Evolutionary conservation across 1,140 invertebrate species (phyloP).

Genomic region (Rhagoletis zephyria): DNA sequence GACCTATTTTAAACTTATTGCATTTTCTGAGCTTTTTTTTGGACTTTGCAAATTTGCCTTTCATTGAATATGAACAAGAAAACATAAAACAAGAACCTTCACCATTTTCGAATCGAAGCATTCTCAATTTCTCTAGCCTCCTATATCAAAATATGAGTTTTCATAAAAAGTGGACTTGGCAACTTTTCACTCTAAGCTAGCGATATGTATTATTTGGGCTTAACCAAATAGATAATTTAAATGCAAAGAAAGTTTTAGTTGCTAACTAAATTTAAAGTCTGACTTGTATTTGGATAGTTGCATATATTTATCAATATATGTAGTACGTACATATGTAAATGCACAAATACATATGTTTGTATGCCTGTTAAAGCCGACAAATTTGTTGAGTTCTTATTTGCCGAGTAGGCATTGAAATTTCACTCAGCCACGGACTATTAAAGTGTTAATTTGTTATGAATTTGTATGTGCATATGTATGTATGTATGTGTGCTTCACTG

Average conservation of each 20-base stretch:
- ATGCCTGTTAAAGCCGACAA: background rate
- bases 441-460: slow-evolving; percentile 2
- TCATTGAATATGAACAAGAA: too few relatives aligned
- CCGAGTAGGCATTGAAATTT: slow-evolving; percentile 19
- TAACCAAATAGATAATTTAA: background rate
- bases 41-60: too few relatives aligned
- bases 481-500: background rate
- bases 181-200: too few relatives aligned
- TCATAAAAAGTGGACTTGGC: too few relatives aligned
- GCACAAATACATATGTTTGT: background rate
- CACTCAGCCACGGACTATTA: background rate
- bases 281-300: background rate
- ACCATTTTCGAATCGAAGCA: too few relatives aligned
- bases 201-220: background rate
- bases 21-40: too few relatives aligned
- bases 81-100: too few relatives aligned
- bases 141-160: too few relatives aligned
- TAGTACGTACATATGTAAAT: background rate
- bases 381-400: background rate
- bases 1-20: too few relatives aligned
- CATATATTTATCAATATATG: background rate
- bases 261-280: background rate
- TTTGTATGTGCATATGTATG: background rate
- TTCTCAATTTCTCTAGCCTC: too few relatives aligned
- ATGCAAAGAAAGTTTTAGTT: slow-evolving; percentile 38